Evolutionary conservation across 2,888 invertebrate species (phyloP), one percentile per base, ranked within the genome.

Genomic region (Hololepta plana): DNA sequence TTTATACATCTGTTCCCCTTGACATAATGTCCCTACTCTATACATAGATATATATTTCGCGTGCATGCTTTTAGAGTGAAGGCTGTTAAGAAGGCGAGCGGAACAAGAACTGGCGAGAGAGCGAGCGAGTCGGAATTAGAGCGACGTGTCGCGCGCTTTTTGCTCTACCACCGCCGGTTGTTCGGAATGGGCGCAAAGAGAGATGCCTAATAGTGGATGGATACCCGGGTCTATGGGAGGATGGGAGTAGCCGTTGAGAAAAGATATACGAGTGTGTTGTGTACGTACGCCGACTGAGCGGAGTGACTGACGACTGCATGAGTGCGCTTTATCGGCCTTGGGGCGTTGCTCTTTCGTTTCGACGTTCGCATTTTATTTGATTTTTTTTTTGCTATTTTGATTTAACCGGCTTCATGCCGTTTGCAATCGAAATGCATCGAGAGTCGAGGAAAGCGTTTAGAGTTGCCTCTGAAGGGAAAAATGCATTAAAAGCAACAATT

Each of bases 1-100:
- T 60, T 58, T 59, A 59, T 60, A 60, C 60, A 60, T 60, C 60
- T 60, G 59, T 60, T 59, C 58, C 55, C 57, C 62, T 59, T 63
- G 66, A 65, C 65, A 64, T 65, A 66, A 66, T 64, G 66, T 64
- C 62, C 62, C 24, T 24, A 15, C 13, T 15, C 15, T 24, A 24
- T 24, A 24, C 24, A 12, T 14, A 22, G 12, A 12, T 22, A 22
- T 34, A 34, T 34, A 34, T 34, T 32, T 34, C 34, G 34, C 34
- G 34, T 34, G 34, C 34, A 34, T 34, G 34, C 34, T 34, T 34
- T 34, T 34, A 34, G 34, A 62, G 58, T 59, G 62, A 62, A 60
- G 60, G 62, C 59, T 62, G 57, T 55, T 57, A 55, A 48, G 47
- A 49, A 47, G 49, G 38, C 35, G 44, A 40, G 43, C 40, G 34